Evolutionary conservation across 2,888 invertebrate species (phyloP).

Genomic region (Campopleginae sp.): DNA sequence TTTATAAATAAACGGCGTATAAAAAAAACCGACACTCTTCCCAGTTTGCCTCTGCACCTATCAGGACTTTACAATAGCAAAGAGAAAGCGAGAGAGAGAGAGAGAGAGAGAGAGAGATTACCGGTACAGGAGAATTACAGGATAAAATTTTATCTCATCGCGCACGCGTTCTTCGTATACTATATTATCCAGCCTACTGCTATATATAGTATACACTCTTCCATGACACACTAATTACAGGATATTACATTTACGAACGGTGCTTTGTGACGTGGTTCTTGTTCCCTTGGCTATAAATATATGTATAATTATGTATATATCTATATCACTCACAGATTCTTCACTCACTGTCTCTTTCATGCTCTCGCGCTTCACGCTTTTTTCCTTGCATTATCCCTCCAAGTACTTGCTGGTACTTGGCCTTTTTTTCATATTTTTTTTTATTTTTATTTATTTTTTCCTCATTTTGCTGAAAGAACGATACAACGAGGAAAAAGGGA

Average conservation of each 20-base stretch:
- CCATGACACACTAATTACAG: conserved; percentile 75
- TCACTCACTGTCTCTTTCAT: conserved; percentile 59
- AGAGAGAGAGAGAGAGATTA: conserved; percentile 32
- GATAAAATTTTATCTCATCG: conserved; percentile 61
- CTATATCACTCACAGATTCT: conserved; percentile 44
- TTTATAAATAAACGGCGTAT: conserved; percentile 14
- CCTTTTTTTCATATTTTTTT: conserved; percentile 50
- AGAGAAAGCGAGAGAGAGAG: conserved; percentile 13
- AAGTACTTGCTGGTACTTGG: conserved; percentile 51
- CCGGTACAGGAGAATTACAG: conserved; percentile 47
- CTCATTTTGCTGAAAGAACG: conserved; percentile 59
- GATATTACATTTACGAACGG: conserved; percentile 76
- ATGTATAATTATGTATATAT: conserved; percentile 22
- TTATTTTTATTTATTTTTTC: conserved; percentile 35
- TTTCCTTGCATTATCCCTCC: conserved; percentile 36
- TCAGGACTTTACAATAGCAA: conserved; percentile 31
- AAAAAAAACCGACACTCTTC: conserved; percentile 33
- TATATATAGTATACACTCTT: conserved; percentile 49
- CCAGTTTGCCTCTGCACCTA: not conserved
- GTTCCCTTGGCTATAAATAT: conserved; percentile 55
- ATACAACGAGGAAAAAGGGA: conserved; percentile 45
- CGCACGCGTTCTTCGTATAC: conserved; percentile 59
- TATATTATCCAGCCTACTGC: conserved; percentile 45
- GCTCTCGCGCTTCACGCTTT: conserved; percentile 43
- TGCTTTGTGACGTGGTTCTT: conserved; percentile 73